phyloP scores from a whole-genome alignment of 1,140 invertebrate genomes.

The Acromyrmex heyeri region DNA sequence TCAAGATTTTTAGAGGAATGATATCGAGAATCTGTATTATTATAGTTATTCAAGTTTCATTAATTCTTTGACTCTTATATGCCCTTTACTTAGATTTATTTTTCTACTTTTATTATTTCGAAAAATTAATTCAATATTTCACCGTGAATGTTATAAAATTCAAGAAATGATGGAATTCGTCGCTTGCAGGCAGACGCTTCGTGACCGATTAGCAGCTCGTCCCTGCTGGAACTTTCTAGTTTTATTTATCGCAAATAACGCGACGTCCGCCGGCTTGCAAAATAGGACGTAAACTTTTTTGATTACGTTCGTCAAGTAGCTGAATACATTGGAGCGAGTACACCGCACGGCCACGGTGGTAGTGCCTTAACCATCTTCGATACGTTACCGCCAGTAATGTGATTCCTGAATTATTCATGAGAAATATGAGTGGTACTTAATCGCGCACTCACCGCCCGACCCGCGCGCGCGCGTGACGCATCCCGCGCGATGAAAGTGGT shows the following conservation, averaged over 20 bases:
- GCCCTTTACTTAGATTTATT: no score
- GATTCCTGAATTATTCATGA: constrained; percentile 71
- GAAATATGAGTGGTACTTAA: constrained; percentile 71
- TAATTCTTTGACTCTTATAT: no score
- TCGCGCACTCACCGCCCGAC: constrained; percentile 55
- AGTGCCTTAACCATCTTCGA: constrained; percentile 21
- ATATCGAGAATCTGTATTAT: no score
- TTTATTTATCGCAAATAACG: constrained; percentile 1
- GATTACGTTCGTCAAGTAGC: constrained; percentile 29
- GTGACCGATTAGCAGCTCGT: constrained; percentile 21
- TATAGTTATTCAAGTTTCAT: no score
- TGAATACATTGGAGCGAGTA: constrained; percentile 32
- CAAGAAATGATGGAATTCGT: not conserved
- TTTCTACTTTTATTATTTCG: not conserved
- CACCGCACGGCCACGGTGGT: not conserved
- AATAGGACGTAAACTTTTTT: constrained; percentile 5
- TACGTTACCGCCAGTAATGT: constrained; percentile 33
- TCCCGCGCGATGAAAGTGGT: constrained; percentile 28
- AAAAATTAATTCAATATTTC: not conserved
- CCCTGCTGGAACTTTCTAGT: not conserved
- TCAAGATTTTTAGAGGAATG: no score
- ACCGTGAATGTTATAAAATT: not conserved
- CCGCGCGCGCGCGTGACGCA: constrained; percentile 61
- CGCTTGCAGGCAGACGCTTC: not conserved
- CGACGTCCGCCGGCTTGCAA: not conserved